phyloP scores from a whole-genome alignment of 2,113 vertebrate genomes.

The Capricornis sumatraensis region DNA sequence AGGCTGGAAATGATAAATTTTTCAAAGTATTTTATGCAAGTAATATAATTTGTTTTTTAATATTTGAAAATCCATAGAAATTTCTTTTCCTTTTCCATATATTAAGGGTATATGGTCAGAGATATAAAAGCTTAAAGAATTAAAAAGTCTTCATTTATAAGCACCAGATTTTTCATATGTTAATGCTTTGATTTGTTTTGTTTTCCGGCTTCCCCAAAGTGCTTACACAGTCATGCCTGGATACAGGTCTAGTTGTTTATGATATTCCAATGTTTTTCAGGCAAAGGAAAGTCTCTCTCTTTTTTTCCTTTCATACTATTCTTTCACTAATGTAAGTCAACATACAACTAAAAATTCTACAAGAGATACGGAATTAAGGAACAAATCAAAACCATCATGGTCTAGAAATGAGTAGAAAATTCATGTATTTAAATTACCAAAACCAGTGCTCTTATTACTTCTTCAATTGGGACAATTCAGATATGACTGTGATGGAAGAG shows the following conservation, averaged over 20 bases:
- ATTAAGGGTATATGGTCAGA: background rate
- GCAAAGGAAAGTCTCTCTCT: background rate
- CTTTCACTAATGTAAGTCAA: background rate
- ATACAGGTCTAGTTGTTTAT: background rate
- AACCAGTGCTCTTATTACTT: constrained; percentile 5
- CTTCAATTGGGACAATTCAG: constrained; percentile 11
- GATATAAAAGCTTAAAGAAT: background rate
- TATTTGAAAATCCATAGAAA: background rate
- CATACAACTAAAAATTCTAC: background rate
- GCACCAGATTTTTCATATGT: background rate
- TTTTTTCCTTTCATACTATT: background rate
- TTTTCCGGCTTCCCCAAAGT: background rate
- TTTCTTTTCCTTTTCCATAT: background rate
- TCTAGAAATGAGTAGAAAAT: constrained; percentile 9
- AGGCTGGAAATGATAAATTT: background rate
- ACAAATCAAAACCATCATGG: constrained; percentile 4
- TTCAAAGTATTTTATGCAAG: background rate
- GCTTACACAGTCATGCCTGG: background rate
- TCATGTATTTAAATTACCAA: constrained; percentile 39
- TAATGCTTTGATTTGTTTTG: background rate
- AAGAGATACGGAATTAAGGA: background rate
- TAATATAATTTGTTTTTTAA: background rate
- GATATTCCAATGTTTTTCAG: background rate
- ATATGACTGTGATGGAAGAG: background rate
- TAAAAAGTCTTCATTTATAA: background rate